Base-by-base conservation (phyloP, 2,888 invertebrate genomes). In the Tachina grossa region DNA sequence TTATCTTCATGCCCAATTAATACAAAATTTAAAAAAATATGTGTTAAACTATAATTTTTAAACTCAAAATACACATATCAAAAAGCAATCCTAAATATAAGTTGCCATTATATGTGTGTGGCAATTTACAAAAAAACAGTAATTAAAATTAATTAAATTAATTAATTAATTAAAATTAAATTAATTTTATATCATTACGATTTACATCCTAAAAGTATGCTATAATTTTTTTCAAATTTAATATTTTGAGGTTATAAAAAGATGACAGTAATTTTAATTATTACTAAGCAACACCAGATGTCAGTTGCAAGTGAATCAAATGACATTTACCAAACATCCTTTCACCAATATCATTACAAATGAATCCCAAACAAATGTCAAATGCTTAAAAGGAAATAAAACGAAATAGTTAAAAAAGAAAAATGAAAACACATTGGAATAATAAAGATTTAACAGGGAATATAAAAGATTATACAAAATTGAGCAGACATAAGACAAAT, bases 261-360 rank as follows among this genome's bases (percentile, higher is more conserved):
- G 49, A 19, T 49, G 53, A n/a, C 19, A 53, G 5, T 68, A 59
- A 61, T 41, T 47, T 71, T 55, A 65, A 57, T 65, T 65, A 72
- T 76, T 83, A 72, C 79, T 76, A 85, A 83, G 85, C 79, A 83
- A 79, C 72, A 41, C 71, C 83, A 80, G 83, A 83, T 85, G 83
- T 83, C 79, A 75, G 78, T 65, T n/a, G 8, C 57, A 77, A 53
- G 14, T 16, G 51, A 51, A 43, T 68, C 57, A 51, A 76, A 16
- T 77, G 74, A 72, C 47, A 63, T 82, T 63, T 69, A 41, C 19
- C 43, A 59, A 77, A 71, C 57, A 66, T 83, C 61, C 59, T 66
- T 59, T 59, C n/a, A 72, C 65, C 19, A 75, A 31, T 55, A 51
- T 59, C 14, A 71, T 13, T 45, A 31, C 66, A 72, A 41, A 2